Evolutionary conservation across 2,797 vertebrate species (phyloP), one percentile per base, ranked within the genome.

Genomic region (Falco biarmicus): DNA sequence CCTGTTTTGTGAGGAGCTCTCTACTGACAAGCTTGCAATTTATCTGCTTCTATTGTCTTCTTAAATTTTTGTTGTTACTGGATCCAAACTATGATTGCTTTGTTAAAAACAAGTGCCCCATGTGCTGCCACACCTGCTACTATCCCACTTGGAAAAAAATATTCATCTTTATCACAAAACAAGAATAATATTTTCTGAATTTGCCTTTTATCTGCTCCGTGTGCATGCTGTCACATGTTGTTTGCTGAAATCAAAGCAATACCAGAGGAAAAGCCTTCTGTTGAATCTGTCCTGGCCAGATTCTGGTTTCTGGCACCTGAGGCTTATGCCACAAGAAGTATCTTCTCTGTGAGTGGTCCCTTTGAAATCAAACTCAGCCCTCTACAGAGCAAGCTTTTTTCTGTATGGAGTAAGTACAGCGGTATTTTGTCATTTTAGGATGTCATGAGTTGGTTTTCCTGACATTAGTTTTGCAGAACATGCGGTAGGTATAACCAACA

Each of bases 241-340:
- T 66, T 82, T 82, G 43, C 63, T 74, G 76, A 90, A 95, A 78
- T 87, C 45, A 94, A 94, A 95, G 41, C 26, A 68, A 68, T 1
- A 68, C 41, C 48, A 75, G 3, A 77, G 64, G 43, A 89, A 94
- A 92, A 93, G 50, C 50, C 56, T 84, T 92, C 75, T 90, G 66
- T 28, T 78, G 79, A 87, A 90, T 74, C 61, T 47, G n/a, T 48
- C 65, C 84, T 53, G 50, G 73, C 12, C 32, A 77, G 83, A 88
- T 75, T 86, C 51, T 0, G n/a, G 34, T 60, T 90, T 91, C 66
- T 86, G 70, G 56, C 61, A 94, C 61, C 21, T 57, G 85, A 96
- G 57, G 57, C 68, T 94, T 59, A 82, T 1, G 5, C 15, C 78
- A 89, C 29, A 85, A 75, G 60, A 48, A 87, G 20, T 79, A 34